Evolutionary conservation across 2,888 invertebrate species (phyloP), one percentile per base, ranked within the genome.

Genomic region (Strigamia crassipes): DNA sequence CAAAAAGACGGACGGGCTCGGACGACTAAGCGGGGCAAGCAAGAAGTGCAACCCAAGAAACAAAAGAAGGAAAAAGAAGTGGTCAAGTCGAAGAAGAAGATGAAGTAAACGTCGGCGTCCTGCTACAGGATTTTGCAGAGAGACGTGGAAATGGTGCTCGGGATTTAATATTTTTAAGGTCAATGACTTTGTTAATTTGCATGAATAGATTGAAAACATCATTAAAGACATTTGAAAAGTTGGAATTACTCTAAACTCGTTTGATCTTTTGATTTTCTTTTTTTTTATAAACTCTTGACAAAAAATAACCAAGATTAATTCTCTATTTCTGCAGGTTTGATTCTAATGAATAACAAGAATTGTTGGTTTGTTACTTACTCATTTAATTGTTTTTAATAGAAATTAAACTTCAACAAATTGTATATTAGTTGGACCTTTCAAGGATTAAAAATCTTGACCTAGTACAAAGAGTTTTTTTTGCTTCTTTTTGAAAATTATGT

Each of bases 1-100:
- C 82, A 34, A 82, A 83, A 79, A 41, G 83, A 80, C 42, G 41
- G 41, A 82, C 82, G n/a, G 83, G 83, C n/a, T 46, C 81, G 10
- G 83, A 83, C 42, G 82, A 83, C 23, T 83, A 23, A 78, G 31
- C 3, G 13, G n/a, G 15, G 51, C 3, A 51, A 18, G 34, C 56
- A 46, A 81, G 78, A 78, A 78, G 41, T 81, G 41, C 51, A 80
- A 18, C 27, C 51, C 34, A 56, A 51, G 78, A 77, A 61, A 77
- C 23, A 81, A 81, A 81, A 81, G 77, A 77, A 21, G 23, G 13
- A 27, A 73, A 73, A 73, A 73, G 31, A 73, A 13, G 31, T 73
- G 4, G 31, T 27, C 73, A 73, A 73, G 31, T 5, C 73, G 21
- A 51, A 51, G 51, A 51, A 51, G 51, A 51, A 51, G 10, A 51